phyloP scores from a whole-genome alignment of 2,797 vertebrate species.

The Meda fulgida region DNA sequence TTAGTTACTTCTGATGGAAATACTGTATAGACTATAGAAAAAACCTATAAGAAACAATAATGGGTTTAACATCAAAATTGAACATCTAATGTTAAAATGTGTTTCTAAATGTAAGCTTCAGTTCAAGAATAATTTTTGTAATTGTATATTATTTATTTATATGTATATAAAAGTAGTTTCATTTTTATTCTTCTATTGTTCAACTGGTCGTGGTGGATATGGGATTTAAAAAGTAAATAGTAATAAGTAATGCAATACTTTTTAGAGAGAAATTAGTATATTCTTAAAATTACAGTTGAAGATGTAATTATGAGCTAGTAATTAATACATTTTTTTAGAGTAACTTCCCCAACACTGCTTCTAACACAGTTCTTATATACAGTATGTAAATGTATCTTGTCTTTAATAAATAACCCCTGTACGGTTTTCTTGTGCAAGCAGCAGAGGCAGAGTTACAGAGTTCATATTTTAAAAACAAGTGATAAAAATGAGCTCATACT shows the following conservation, averaged over 20 bases:
- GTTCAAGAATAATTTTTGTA: not conserved
- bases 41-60: not conserved
- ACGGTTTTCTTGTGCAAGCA: not conserved
- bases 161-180: too few species aligned
- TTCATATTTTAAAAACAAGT: not conserved
- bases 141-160: not conserved
- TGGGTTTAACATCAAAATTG: not conserved
- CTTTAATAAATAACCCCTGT: not conserved
- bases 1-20: not conserved
- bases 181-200: too few species aligned
- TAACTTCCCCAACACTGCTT: not conserved
- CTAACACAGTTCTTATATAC: not conserved
- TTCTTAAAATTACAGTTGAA: not conserved
- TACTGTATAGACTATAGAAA: not conserved
- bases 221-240: not conserved
- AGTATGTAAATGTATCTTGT: not conserved
- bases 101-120: too few species aligned
- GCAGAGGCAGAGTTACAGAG: not conserved
- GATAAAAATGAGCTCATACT: constrained; percentile 1
- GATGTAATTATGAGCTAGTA: not conserved
- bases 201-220: not conserved
- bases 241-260: not conserved
- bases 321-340: not conserved
- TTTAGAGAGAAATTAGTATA: not conserved
- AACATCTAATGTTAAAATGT: too few species aligned